Base-by-base conservation (phyloP, 2,797 vertebrate species). In the Hydrolagus colliei region DNA sequence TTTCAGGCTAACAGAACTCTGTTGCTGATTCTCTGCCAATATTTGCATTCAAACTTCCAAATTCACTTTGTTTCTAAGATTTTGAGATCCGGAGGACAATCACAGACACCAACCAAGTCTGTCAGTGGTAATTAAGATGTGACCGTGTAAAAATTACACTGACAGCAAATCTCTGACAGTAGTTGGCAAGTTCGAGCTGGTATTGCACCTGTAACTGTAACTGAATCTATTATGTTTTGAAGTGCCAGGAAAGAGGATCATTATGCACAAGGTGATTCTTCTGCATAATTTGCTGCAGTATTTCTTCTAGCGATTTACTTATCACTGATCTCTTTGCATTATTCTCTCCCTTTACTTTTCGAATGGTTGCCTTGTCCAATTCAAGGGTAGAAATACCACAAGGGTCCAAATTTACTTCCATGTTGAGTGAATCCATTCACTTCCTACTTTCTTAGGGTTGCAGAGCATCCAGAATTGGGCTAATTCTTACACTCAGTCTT, bases 11-110 rank as follows among this genome's bases (percentile, higher is more conserved):
- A 35, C 65, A 35, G 65, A 35, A 67, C 27, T 84, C 32, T 20
- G 32, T 68, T 52, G 65, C 32, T 84, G 79, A 84, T 84, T 16
- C 79, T 41, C 27, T 84, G 63, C 32, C 79, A 67, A 65, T 84
- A 84, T 84, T 84, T 84, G 79, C 79, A 82, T 82, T 41, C 35
- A 14, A 68, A 61, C 78, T 80, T 27, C 62, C 78, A 4, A 80
- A 63, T 80, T 80, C n/a, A 84, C 32, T 84, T 84, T 84, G 79
- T 84, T 84, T 84, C 35, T 84, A 71, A 84, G 65, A 65, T 63
- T 84, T 84, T 84, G 79, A 84, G 71, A 71, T 68, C 65, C 67
- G 9, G 16, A 84, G 9, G 67, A 84, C 65, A 71, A 68, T 71
- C 32, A 6, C 79, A 35, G 71, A 68, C 65, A 71, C 65, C 79